phyloP scores from a whole-genome alignment of 1,140 invertebrate species.

The Drosophila burlai region DNA sequence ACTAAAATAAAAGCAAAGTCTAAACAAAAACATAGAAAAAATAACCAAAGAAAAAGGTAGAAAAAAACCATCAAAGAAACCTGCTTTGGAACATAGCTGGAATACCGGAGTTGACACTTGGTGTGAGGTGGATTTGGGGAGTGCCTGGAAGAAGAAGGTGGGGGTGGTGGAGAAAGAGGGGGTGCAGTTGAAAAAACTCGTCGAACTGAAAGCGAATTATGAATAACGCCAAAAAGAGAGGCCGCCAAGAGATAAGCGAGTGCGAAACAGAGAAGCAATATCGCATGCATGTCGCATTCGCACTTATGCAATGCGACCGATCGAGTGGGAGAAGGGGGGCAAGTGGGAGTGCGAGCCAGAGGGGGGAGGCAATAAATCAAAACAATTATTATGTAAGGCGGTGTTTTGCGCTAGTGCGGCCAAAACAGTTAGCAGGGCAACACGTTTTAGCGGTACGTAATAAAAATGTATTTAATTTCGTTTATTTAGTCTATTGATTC shows the following conservation, averaged over 20 bases:
- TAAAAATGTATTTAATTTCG: slow-evolving; percentile 54
- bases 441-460: slow-evolving; percentile 57
- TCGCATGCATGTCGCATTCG: slow-evolving; percentile 79
- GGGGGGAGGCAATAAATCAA: slow-evolving; percentile 65
- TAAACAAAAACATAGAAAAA: slow-evolving; percentile 51
- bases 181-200: slow-evolving; percentile 50
- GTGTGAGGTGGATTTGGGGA: slow-evolving; percentile 27
- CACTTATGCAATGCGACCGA: slow-evolving; percentile 64
- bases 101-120: slow-evolving; percentile 66
- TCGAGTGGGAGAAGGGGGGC: not conserved
- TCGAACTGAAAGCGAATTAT: slow-evolving; percentile 56
- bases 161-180: not conserved
- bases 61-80: slow-evolving; percentile 66
- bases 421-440: slow-evolving; percentile 62
- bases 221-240: slow-evolving; percentile 48
- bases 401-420: slow-evolving; percentile 48
- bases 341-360: slow-evolving; percentile 5
- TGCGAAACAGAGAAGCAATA: slow-evolving; percentile 45
- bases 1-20: slow-evolving; percentile 53
- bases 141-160: slow-evolving; percentile 1
- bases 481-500: slow-evolving; percentile 57
- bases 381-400: slow-evolving; percentile 79
- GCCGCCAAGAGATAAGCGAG: slow-evolving; percentile 27
- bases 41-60: slow-evolving; percentile 13
- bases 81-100: slow-evolving; percentile 73